Evolutionary conservation across 2,888 invertebrate genomes (phyloP), one percentile per base, ranked within the genome.

Genomic region (Eurytoma californica): DNA sequence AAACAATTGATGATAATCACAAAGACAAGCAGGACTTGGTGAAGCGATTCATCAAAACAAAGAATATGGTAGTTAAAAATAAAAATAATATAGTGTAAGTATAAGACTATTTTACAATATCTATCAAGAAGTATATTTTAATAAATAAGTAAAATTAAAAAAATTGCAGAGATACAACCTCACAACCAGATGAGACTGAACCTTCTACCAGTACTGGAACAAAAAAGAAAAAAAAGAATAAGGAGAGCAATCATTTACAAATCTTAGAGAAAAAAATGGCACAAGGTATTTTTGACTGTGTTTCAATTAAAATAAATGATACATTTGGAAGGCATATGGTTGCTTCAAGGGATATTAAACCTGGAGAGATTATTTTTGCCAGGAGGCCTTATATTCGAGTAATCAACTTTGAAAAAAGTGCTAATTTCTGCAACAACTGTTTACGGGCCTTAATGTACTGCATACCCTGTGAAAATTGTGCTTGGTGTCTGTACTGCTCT

Each of bases 311-410:
- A 14, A 91, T 92, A 76, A 91, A 90, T 47, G 84, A 92, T 66
- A 90, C 92, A 47, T 92, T 93, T 89, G 96, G 97, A 0, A 92
- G 96, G 65, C 94, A 94, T 88, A 91, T 97, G 3, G 90, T 94
- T 72, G 95, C 96, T 0, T 92, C 92, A 28, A 92, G 92, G 80
- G 92, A 95, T 86, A 93, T 96, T 78, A 88, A 91, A 83, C 93
- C 95, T 0, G 96, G 96, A 69, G 96, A 97, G 87, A 90, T 97
- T 4, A 88, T 98, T 55, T 94, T 93, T 1, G 91, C 94, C 65
- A 97, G 97, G 89, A 92, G 94, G 76, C 95, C 97, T 0, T 97
- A 94, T 87, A 91, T 93, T 39, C 91, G 92, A 2, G 90, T 94
- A 1, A 87, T 95, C 20, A 86, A 93, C 39, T 92, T 92, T 60